Base-by-base conservation (phyloP, 2,113 vertebrate genomes). In the Myodes glareolus region DNA sequence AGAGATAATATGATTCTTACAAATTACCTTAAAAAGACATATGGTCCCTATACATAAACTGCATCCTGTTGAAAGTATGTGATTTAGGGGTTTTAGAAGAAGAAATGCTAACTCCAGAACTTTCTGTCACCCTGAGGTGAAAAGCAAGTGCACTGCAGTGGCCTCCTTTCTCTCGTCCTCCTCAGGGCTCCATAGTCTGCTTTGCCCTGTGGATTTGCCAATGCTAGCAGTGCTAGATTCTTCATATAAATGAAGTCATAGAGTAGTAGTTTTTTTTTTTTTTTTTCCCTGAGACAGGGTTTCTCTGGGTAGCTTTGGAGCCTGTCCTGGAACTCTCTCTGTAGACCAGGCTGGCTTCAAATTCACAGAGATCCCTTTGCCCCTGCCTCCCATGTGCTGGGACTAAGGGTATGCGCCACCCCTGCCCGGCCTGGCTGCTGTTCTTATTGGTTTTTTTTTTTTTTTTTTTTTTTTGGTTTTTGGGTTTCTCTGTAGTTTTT, bases 1-100 rank as follows among this genome's bases (percentile, higher is more conserved):
- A 88, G 67, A 78, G 39, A 65, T 63, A n/a, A 70, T 81, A 25
- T 45, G 61, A 9, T 12, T 68, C 95, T 85, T 87, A 55, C 76
- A 97, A 5, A 78, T 78, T 61, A 61, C 50, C 47, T 96, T 90
- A 75, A 58, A 86, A 63, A 91, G 84, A 27, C 91, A 33, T 63
- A n/a, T 42, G 67, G 31, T 85, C 81, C 47, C 84, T 5, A 78
- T 88, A 45, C 65, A 19, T 80, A 86, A 94, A 12, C 52, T 39
- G 8, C 14, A 16, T 23, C 7, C 17, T 92, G 76, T 81, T 76
- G 6, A 21, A 93, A 88, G 6, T 72, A 0, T 88, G 42, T 1
- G 42, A 7, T 52, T 68, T n/a, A 9, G 17, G 87, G 45, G 12
- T 68, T 73, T 94, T 80, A 19, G 61, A n/a, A 33, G 23, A 27